Base-by-base conservation (phyloP, 2,797 vertebrate genomes). In the Melopsittacus undulatus region DNA sequence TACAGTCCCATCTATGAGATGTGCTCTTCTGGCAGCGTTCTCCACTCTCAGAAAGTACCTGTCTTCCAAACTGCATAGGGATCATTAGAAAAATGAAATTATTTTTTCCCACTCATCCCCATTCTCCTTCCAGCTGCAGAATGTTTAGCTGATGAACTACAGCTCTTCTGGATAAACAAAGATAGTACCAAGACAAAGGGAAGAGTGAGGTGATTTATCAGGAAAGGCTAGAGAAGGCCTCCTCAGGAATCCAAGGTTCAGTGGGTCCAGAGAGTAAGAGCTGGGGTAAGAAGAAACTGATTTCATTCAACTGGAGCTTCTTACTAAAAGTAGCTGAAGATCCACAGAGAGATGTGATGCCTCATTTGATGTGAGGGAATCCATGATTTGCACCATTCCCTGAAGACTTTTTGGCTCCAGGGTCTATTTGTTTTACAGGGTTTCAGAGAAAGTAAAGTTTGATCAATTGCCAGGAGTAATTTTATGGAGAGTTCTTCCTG, bases 361-460 rank as follows among this genome's bases (percentile, higher is more conserved):
- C 51, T 96, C 11, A 0, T 80, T 91, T 93, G 84, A 49, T 2
- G 0, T 34, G 68, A 85, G 82, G 88, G 68, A 84, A 74, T 95
- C 86, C 87, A 66, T 45, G 40, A 83, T 91, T 95, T 90, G 94
- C 64, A 66, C 49, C 75, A 70, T 95, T 94, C 94, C 89, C 86
- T 64, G 82, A 78, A 89, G 90, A 68, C 86, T 84, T 45, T 54
- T 48, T 66, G 86, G 77, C 92, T 96, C 68, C 95, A 85, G 83
- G 67, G 42, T 85, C 95, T 91, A 90, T 95, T 95, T 94, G 68
- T 43, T 89, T 93, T 92, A 67, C 49, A 70, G 81, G 45, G 27
- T 68, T 95, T 93, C 72, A 38, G 86, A 87, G 68, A 92, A 90
- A 86, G 80, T 82, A 21, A 69, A 72, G 38, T 89, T 67, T 94